Base-by-base conservation (phyloP, 2,888 invertebrate species). In the Timema cristinae region DNA sequence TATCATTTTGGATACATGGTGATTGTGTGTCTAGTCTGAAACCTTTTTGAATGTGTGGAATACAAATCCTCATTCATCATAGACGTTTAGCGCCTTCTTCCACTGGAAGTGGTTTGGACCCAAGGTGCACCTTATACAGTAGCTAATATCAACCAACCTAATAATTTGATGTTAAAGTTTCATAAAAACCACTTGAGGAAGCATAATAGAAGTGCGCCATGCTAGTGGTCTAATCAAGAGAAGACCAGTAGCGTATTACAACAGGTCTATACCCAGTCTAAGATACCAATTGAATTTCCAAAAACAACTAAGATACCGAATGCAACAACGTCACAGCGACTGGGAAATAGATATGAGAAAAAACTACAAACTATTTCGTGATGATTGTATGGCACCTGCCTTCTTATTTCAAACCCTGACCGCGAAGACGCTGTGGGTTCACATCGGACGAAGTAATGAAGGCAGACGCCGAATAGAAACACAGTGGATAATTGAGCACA, bases 231-330 rank as follows among this genome's bases (percentile, higher is more conserved):
- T 63, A 63, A 63, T 63, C 63, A 63, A 63, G 11, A 48, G 63
- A 63, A 63, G 63, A 63, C 63, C 63, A 63, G 63, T 63, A 63
- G 63, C 63, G 63, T 63, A 63, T 63, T 63, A 63, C 63, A 63
- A 63, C 63, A 47, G 63, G 47, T 63, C 47, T 16, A 47, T 63
- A 63, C 47, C 63, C 48, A 47, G 47, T 48, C 48, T 10, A 48
- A 63, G 63, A 47, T 48, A 63, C 63, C 63, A 63, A 63, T 63
- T 63, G 63, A 48, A 63, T 63, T 63, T 63, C 48, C 63, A 63
- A 63, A 32, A 63, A 47, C 63, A 63, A 47, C 63, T 32, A 32
- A 32, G 32, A 32, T 32, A 32, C 32, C 32, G 32, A 32, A 32
- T 32, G 32, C 32, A 32, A 32, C 32, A 32, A 32, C 32, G 32